Conservation (phyloP, 2,888 invertebrate genomes). For the Myopa testacea region DNA sequence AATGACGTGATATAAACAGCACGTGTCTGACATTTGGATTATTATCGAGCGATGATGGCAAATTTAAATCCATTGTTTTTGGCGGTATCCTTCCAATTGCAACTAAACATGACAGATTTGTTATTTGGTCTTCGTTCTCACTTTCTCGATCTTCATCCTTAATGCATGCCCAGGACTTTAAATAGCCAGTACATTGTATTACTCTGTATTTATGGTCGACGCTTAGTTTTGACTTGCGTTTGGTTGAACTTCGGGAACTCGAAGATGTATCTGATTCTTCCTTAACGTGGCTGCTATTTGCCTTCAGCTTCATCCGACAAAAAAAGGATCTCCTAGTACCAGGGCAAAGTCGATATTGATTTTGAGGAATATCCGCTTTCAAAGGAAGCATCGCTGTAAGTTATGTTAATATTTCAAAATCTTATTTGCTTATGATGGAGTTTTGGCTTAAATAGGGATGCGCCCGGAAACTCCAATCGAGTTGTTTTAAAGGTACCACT, state of each 20-base stretch:
- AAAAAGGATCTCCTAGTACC: slow-evolving; percentile 93
- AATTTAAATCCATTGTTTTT: slow-evolving; percentile 70
- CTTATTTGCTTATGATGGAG: too few relatives aligned
- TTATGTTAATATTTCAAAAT: not conserved
- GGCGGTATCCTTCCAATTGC: slow-evolving; percentile 85
- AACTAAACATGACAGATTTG: slow-evolving; percentile 87
- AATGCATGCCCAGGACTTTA: slow-evolving; percentile 90
- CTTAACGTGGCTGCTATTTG: slow-evolving; percentile 73
- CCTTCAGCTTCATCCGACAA: slow-evolving; percentile 90
- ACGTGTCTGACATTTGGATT: slow-evolving; percentile 73
- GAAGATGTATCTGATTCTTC: slow-evolving; percentile 74
- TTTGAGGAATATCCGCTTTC: slow-evolving; percentile 84
- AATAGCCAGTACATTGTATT: slow-evolving; percentile 92
- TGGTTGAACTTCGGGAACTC: slow-evolving; percentile 71
- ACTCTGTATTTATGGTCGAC: slow-evolving; percentile 87
- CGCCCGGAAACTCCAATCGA: too few relatives aligned
- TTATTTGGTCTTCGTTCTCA: slow-evolving; percentile 72
- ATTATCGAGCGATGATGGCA: slow-evolving; percentile 68
- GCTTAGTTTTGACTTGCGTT: slow-evolving; percentile 74
- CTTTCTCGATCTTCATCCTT: slow-evolving; percentile 79
- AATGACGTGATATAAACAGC: slow-evolving; percentile 86
- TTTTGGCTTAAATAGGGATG: too few relatives aligned
- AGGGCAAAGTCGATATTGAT: slow-evolving; percentile 82
- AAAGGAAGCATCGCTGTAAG: slow-evolving; percentile 88
- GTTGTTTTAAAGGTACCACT: too few relatives aligned